Evolutionary conservation across 2,888 invertebrate genomes (phyloP).

Genomic region (Drosophila anomalata): DNA sequence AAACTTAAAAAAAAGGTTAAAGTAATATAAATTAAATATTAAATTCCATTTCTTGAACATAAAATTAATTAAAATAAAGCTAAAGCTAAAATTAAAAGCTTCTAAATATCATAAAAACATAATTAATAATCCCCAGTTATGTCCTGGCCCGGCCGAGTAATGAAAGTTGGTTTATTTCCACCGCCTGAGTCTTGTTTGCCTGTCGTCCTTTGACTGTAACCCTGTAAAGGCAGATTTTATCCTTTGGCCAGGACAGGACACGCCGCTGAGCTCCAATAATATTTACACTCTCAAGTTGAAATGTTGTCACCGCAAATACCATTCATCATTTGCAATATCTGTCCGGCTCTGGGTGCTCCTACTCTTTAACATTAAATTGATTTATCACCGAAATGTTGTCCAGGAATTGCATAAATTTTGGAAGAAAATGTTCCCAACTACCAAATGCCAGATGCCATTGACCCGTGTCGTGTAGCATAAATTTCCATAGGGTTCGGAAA

Average conservation of each 20-base stretch:
- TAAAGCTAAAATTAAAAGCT: too few species aligned
- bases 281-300: conserved; percentile 65
- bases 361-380: conserved; percentile 55
- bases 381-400: conserved; percentile 57
- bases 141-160: conserved; percentile 62
- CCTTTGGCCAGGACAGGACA: conserved; percentile 39
- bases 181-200: conserved; percentile 5
- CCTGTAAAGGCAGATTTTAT: conserved; percentile 57
- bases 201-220: conserved; percentile 37
- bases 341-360: conserved; percentile 1
- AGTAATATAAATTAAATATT: not conserved
- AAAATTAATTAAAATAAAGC: too few species aligned
- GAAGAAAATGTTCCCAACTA: conserved; percentile 54
- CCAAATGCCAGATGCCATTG: conserved; percentile 26
- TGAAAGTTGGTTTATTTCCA: conserved; percentile 2
- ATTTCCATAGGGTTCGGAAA: conserved; percentile 18
- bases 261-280: conserved; percentile 55
- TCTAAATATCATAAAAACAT: too few species aligned
- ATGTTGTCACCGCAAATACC: conserved; percentile 67
- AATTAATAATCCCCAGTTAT: conserved; percentile 11
- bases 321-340: conserved; percentile 64
- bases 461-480: conserved; percentile 19
- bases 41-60: too few species aligned
- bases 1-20: not conserved
- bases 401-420: conserved; percentile 60